Percentiles rank a stretch among this genome's conserved stretches.
These are phyloP conservation scores for Pipistrellus kuhlii DNA, from an alignment of 2,797 vertebrate species.

Conservation along the genomic window DNA sequence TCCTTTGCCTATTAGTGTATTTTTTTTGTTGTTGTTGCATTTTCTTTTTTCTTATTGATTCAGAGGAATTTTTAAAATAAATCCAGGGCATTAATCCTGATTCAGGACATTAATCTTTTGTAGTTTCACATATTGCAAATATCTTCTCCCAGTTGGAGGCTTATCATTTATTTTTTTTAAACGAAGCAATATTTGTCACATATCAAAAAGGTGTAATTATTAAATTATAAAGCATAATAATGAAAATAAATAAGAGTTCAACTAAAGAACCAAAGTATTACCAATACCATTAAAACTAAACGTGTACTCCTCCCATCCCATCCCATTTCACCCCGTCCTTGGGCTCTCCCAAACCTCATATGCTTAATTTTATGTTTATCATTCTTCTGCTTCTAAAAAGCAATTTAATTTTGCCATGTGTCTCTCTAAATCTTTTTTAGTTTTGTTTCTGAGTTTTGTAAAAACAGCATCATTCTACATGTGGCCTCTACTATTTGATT, in stretches of 20 bases:
- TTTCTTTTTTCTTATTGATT: slow-evolving; percentile 20
- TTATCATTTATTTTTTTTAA: slow-evolving; percentile 15
- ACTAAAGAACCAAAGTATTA: not conserved
- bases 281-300: not conserved
- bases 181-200: not conserved
- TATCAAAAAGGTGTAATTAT: slow-evolving; percentile 10
- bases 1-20: not conserved
- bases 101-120: slow-evolving; percentile 26
- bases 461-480: not conserved
- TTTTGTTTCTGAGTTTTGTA: slow-evolving; percentile 21
- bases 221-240: slow-evolving; percentile 5
- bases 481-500: not conserved
- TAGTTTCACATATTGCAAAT: slow-evolving; percentile 5
- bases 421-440: not conserved
- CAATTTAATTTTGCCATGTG: not conserved
- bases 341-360: not conserved
- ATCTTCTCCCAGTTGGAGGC: slow-evolving; percentile 13
- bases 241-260: slow-evolving; percentile 47
- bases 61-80: not conserved
- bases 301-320: not conserved
- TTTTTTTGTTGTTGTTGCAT: not conserved
- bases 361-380: not conserved
- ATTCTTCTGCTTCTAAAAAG: slow-evolving; percentile 39
- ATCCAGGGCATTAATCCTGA: not conserved
- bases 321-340: too few relatives aligned